phyloP scores from a whole-genome alignment of 2,113 vertebrate genomes.

The Eublepharis macularius region DNA sequence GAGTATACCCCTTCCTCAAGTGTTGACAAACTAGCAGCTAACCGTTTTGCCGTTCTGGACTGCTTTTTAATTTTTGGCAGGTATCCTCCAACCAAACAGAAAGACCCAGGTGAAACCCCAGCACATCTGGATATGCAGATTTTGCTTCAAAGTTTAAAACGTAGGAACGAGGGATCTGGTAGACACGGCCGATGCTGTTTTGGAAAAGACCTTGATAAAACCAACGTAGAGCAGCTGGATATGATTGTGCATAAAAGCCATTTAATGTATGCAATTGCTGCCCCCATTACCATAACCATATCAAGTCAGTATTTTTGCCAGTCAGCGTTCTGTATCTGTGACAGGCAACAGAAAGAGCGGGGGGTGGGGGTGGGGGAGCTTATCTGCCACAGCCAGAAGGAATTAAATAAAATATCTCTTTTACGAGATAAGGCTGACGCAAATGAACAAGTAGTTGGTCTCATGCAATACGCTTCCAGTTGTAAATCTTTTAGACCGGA shows the following conservation, averaged over 20 bases:
- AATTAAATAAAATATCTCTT: slow-evolving; percentile 31
- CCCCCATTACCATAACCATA: slow-evolving; percentile 43
- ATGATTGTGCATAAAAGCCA: slow-evolving; percentile 48
- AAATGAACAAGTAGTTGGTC: slow-evolving; percentile 42
- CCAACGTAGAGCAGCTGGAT: slow-evolving; percentile 35
- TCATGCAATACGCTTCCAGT: slow-evolving; percentile 36
- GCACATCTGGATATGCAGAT: slow-evolving; percentile 47
- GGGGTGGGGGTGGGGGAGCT: no score
- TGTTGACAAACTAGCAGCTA: slow-evolving; percentile 32
- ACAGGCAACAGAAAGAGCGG: slow-evolving; percentile 1
- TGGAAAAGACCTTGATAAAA: slow-evolving; percentile 56
- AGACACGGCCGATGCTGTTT: slow-evolving; percentile 40
- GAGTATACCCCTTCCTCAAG: background rate
- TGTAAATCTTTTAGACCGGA: slow-evolving; percentile 18
- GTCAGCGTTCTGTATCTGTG: slow-evolving; percentile 27
- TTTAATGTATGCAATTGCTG: slow-evolving; percentile 44
- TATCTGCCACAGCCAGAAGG: slow-evolving; percentile 23
- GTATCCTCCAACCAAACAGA: slow-evolving; percentile 40
- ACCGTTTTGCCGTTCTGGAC: slow-evolving; percentile 53
- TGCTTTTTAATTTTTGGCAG: slow-evolving; percentile 38
- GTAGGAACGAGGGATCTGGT: slow-evolving; percentile 42
- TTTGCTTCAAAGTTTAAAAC: slow-evolving; percentile 52
- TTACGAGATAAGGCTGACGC: slow-evolving; percentile 19
- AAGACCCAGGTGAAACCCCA: slow-evolving; percentile 41
- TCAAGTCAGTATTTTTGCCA: slow-evolving; percentile 15